These are phyloP conservation scores for Parasteatoda lunata DNA, from an alignment of 2,888 invertebrate species.

Conservation along the genomic window DNA sequence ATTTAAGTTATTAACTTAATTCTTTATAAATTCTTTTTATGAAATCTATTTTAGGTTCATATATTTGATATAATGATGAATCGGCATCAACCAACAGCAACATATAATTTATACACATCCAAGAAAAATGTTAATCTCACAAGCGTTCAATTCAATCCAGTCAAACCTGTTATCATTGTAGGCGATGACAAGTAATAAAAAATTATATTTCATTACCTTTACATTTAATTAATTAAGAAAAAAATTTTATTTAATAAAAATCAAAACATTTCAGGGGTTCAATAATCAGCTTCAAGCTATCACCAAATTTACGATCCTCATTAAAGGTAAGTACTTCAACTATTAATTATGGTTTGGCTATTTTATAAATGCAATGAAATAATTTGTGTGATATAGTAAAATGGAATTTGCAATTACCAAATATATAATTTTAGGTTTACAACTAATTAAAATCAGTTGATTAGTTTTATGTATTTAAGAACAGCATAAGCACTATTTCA, in stretches of 20 bases:
- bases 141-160: constrained; percentile 52
- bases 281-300: constrained; percentile 54
- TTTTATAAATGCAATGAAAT: too few relatives aligned
- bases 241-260: too few relatives aligned
- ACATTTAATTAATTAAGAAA: too few relatives aligned
- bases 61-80: constrained; percentile 63
- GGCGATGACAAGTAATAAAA: constrained; percentile 50
- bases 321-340: constrained; percentile 33
- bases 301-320: constrained; percentile 58
- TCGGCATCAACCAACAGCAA: constrained; percentile 48
- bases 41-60: constrained; percentile 40
- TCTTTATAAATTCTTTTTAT: background rate
- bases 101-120: constrained; percentile 24
- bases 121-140: constrained; percentile 56
- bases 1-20: too few relatives aligned
- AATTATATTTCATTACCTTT: background rate
- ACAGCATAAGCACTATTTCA: background rate
- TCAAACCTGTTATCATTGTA: constrained; percentile 50
- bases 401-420: too few relatives aligned
- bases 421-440: too few relatives aligned
- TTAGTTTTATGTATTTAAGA: too few relatives aligned
- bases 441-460: too few relatives aligned
- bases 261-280: constrained; percentile 35
- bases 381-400: too few relatives aligned
- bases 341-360: too few relatives aligned